Conservation (phyloP, 2,113 vertebrate genomes). For the Cochlearius cochlearius region DNA sequence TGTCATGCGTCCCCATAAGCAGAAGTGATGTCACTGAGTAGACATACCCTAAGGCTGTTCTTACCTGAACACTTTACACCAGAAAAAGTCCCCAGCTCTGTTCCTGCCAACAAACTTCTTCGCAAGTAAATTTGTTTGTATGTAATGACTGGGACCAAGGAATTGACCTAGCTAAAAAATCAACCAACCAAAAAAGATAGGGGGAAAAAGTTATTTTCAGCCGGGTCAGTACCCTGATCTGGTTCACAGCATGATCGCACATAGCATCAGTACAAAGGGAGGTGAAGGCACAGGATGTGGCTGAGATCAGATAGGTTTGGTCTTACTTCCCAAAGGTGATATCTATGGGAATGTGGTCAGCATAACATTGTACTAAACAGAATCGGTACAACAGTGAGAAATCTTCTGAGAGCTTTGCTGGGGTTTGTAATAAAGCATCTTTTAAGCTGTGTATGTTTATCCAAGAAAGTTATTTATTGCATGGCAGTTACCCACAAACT, state of each 20-base stretch:
- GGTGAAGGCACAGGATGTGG: background rate
- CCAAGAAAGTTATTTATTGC: background rate
- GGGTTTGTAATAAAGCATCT: background rate
- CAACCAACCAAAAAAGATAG: background rate
- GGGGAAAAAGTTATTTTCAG: background rate
- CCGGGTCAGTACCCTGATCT: background rate
- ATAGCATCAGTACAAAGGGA: background rate
- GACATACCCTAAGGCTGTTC: background rate
- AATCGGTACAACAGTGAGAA: background rate
- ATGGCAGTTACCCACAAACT: background rate
- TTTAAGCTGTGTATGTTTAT: background rate
- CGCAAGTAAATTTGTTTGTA: background rate
- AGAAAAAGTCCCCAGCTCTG: background rate
- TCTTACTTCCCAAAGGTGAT: background rate
- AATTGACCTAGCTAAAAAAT: background rate
- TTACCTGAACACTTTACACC: background rate
- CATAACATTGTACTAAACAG: background rate
- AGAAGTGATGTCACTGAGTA: background rate
- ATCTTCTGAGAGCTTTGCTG: background rate
- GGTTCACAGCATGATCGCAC: background rate
- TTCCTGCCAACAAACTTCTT: background rate
- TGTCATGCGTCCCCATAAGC: fast-evolving
- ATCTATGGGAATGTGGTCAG: too few relatives aligned
- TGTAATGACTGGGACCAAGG: background rate
- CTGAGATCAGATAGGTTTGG: background rate